Percentiles rank a stretch among this genome's conserved stretches.
Evolutionary conservation across 2,888 invertebrate species (phyloP).

Genomic region (Tenthredo mesomela): DNA sequence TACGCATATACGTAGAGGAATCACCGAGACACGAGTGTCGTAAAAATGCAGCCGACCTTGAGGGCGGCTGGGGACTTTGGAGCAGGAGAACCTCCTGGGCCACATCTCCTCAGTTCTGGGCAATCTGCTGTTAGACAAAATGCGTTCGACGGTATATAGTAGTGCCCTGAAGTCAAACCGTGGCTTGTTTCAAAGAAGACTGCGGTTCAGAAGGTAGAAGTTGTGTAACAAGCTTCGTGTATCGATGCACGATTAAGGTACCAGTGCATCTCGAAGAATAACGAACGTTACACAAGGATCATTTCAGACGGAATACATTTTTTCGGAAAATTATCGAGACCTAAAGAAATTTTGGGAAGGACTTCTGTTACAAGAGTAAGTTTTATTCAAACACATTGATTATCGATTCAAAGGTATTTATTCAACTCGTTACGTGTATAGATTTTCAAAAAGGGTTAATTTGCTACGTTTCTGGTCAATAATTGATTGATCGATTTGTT

Average conservation of each 20-base stretch:
- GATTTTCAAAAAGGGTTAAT: neutral
- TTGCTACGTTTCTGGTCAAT: neutral
- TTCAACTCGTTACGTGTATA: neutral
- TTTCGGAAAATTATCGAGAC: neutral
- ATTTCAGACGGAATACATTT: neutral
- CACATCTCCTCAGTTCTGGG: conserved; percentile 72
- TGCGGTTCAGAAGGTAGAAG: conserved; percentile 32
- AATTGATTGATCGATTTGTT: neutral
- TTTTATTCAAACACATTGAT: neutral
- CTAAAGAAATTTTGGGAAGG: neutral
- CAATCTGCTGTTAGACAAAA: conserved; percentile 66
- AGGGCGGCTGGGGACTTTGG: conserved; percentile 63
- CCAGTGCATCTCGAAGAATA: conserved; percentile 22
- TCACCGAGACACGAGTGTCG: conserved; percentile 56
- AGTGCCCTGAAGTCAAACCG: conserved; percentile 35
- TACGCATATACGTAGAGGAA: neutral
- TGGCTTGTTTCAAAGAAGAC: conserved; percentile 45
- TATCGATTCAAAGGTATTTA: neutral
- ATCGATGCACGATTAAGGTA: conserved; percentile 17
- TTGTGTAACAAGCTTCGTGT: conserved; percentile 35
- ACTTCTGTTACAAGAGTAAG: neutral
- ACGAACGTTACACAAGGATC: neutral
- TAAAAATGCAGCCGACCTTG: conserved; percentile 73
- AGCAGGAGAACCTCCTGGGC: conserved; percentile 62
- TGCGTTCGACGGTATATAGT: conserved; percentile 60